Base-by-base conservation (phyloP, 2,797 vertebrate genomes). In the Rallus crepitans region DNA sequence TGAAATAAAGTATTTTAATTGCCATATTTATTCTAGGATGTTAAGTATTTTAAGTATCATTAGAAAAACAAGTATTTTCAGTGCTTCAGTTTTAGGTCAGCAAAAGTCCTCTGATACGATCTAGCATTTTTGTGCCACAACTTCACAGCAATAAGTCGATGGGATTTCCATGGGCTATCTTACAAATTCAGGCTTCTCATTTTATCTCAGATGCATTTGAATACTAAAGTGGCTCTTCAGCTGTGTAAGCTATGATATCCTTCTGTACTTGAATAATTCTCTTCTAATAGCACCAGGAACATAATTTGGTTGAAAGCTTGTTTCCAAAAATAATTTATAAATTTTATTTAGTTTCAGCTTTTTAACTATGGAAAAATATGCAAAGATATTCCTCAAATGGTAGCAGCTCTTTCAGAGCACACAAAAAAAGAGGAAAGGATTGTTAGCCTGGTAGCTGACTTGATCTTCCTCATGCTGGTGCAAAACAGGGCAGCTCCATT, bases 311-410 rank as follows among this genome's bases (percentile, higher is more conserved):
- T 88, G 61, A 96, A 65, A 91, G 33, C 31, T 82, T 87, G 31
- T 90, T 92, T 90, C 82, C 73, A 82, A 82, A 94, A 93, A 90
- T 84, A 92, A 71, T 81, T 69, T 60, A 45, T 57, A 86, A 50
- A 68, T 97, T 93, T 77, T 71, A 66, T 92, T 93, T 91, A 64
- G n/a, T 84, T 92, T 90, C 72, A 77, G 80, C 42, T 71, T 93
- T 93, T 87, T 87, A 87, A 52, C 52, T 73, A 82, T 71, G 47
- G 82, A 93, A 95, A 95, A 91, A 84, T 82, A 94, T 94, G 82
- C 65, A 92, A 85, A 95, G n/a, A 65, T 82, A 70, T 86, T 94
- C 72, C 68, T 91, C 60, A 87, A 86, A 91, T 40, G 40, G 11
- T 60, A 77, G n/a, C 37, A 79, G 24, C 82, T 82, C 64, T 89